Evolutionary conservation across 2,888 invertebrate genomes (phyloP), one percentile per base, ranked within the genome.

Genomic region (Trissoscelio sp.): DNA sequence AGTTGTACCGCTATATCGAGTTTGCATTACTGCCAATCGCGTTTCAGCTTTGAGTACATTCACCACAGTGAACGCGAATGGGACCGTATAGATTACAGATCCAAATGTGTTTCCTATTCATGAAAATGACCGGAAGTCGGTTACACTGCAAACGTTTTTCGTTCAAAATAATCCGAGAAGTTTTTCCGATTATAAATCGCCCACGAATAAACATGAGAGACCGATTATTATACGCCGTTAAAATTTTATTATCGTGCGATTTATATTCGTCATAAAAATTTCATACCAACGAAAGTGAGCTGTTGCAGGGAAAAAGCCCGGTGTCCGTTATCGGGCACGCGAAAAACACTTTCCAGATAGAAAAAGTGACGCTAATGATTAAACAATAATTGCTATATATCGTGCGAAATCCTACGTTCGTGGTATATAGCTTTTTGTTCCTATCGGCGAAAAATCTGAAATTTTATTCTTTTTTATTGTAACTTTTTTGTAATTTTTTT

Each of bases 1-100:
- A 77, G 77, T 81, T 77, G 66, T 67, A 77, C 81, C 48, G 75
- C 77, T 81, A 77, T 81, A 81, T 81, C 72, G 70, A 48, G 60
- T 70, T 81, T 72, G 67, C 81, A 81, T 81, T 81, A 77, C 81
- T 62, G 72, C 77, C 81, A 75, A 77, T 72, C 77, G 81, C 67
- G 62, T 72, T 81, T 72, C 70, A 64, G 77, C 77, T 77, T 77
- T 66, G 66, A 77, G 64, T 72, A 77, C 44, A 37, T 53, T 75
- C 72, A 31, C 70, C 37, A 62, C 72, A 42, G 20, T 14, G 46
- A 48, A 60, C 53, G 64, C 53, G 44, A 72, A 66, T 75, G 53
- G 60, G 58, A 60, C 58, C 55, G 66, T 72, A 67, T 74, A 72
- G 75, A 81, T 81, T 77, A 81, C 81, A 62, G 20, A 77, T 55